Conservation (phyloP, 2,113 vertebrate genomes). For the Protobothrops mucrosquamatus region DNA sequence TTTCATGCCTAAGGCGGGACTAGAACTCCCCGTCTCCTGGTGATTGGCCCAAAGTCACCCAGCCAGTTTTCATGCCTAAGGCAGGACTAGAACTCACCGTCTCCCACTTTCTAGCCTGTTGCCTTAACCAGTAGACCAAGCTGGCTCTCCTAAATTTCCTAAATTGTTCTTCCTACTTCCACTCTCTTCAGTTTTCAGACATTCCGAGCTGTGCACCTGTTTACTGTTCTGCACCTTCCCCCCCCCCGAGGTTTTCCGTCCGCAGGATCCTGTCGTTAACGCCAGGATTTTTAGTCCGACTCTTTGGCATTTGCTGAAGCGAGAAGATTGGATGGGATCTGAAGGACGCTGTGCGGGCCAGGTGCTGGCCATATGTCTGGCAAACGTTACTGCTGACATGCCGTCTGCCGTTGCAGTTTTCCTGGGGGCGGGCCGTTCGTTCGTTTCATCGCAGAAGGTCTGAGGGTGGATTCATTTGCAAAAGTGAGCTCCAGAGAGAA, state of each 20-base stretch:
- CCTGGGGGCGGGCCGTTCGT: neutral
- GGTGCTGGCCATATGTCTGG: neutral
- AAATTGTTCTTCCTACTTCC: neutral
- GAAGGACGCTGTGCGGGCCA: neutral
- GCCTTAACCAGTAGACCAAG: neutral
- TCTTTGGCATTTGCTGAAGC: neutral
- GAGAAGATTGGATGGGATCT: neutral
- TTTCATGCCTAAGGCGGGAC: no score
- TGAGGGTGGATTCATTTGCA: neutral
- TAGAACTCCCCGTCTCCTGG: no score
- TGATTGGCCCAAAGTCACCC: no score
- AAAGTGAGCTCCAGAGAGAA: neutral
- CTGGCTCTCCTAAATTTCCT: neutral
- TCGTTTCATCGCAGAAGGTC: constrained; percentile 10
- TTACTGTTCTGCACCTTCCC: neutral
- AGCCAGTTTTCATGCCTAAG: no score
- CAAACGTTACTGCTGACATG: neutral
- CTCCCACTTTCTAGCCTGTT: neutral
- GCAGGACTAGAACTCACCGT: no score
- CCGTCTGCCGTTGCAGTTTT: neutral
- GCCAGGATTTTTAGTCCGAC: neutral
- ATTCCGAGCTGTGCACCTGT: neutral
- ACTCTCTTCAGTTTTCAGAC: neutral
- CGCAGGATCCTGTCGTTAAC: neutral
- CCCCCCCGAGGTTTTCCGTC: rapidly evolving